Base-by-base conservation (phyloP, 2,113 vertebrate species). In the Empidonax alnorum region DNA sequence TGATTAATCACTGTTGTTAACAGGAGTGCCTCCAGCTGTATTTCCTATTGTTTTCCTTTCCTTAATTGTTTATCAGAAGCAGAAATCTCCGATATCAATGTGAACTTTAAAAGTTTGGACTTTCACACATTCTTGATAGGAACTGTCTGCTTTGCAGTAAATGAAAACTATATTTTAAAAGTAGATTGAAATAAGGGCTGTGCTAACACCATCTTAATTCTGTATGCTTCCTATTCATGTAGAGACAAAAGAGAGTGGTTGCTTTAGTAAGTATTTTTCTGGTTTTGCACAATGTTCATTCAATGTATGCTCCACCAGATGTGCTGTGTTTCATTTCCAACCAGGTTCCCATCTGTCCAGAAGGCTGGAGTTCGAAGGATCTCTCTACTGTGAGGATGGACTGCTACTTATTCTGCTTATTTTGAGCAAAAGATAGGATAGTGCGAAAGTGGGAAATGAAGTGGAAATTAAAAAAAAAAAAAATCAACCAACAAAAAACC, bases 301-400 rank as follows among this genome's bases (percentile, higher is more conserved):
- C 65, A 83, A 93, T 93, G 44, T 75, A 10, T 93, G 69, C 63
- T 94, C 73, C 71, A 84, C 93, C 89, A 94, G 94, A 83, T 93
- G 84, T 77, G 90, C 55, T 96, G 6, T 90, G 66, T 96, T 97
- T 97, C 68, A 92, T 77, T 92, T 97, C 89, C 94, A 75, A 66
- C 87, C 95, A 93, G 83, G 84, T 96, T 97, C 67, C 89, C 93
- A 96, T 97, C 94, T 96, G 86, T 92, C 93, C 96, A 83, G 65
- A 93, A 90, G 31, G 65, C 79, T 97, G 82, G 67, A 84, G 63
- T 91, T 96, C 9, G 73, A 78, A 95, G 59, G 58, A 94, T 86
- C 63, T 96, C 85, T 72, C 95, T 97, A 93, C 63, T 68, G 47
- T 61, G 50, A 84, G 30, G 66, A 87, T 41, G 17, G 76, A 79